phyloP scores from a whole-genome alignment of 1,140 invertebrate genomes.

The Sweltsa coloradensis region DNA sequence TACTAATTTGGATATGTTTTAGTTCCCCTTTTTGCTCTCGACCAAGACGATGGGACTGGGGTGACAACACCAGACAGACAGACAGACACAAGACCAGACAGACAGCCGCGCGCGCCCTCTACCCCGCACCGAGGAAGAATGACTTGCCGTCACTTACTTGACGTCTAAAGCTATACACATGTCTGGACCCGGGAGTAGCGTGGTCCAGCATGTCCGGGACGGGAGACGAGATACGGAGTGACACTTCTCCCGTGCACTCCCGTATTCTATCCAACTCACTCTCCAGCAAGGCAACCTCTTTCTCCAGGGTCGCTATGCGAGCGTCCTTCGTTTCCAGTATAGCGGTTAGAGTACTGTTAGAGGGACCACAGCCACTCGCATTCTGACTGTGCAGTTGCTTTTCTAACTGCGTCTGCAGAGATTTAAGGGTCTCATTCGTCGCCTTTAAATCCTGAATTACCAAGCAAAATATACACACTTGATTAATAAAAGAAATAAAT shows the following conservation, averaged over 20 bases:
- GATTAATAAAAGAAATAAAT: constrained; percentile 8
- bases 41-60: too few relatives aligned
- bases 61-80: too few relatives aligned
- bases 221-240: constrained; percentile 27
- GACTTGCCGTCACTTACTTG: constrained; percentile 50
- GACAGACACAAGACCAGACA: too few relatives aligned
- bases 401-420: constrained; percentile 63
- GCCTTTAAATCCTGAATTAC: constrained; percentile 63
- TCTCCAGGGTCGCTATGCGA: constrained; percentile 71
- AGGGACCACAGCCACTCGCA: constrained; percentile 28
- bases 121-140: too few relatives aligned
- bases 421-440: constrained; percentile 65
- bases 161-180: constrained; percentile 52
- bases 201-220: constrained; percentile 19
- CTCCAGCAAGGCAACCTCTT: constrained; percentile 59
- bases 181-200: constrained; percentile 27
- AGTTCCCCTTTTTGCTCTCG: too few relatives aligned
- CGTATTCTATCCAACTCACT: constrained; percentile 51
- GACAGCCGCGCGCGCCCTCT: background rate
- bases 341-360: constrained; percentile 28
- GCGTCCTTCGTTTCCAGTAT: constrained; percentile 76
- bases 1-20: too few relatives aligned
- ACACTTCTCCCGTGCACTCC: constrained; percentile 31
- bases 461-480: constrained; percentile 2
- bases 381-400: constrained; percentile 49